Percentiles rank a stretch among this genome's conserved stretches.
These are phyloP conservation scores for Oligia fasciuncula DNA, from an alignment of 2,888 invertebrate species.

Conservation along the genomic window DNA sequence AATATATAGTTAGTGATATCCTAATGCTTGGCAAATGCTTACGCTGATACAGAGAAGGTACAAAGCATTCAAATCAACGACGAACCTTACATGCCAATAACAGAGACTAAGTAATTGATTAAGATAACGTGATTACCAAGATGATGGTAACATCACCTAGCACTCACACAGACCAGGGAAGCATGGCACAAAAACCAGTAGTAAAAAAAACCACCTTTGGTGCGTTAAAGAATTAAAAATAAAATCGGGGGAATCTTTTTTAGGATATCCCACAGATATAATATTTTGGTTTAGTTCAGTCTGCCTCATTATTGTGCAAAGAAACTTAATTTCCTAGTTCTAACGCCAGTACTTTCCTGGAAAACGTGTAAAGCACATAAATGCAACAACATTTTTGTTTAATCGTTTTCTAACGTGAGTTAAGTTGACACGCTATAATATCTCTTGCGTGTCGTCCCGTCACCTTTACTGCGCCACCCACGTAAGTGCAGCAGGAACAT, in stretches of 20 bases:
- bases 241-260: background rate
- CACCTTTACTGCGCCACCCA: constrained; percentile 52
- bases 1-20: background rate
- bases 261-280: too few relatives aligned
- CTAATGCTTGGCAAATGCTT: background rate
- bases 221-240: background rate
- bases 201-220: background rate
- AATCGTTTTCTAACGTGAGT: constrained; percentile 8
- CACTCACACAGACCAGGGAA: background rate
- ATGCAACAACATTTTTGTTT: constrained; percentile 11
- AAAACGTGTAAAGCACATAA: background rate
- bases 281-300: background rate
- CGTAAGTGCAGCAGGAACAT: constrained; percentile 51
- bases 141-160: background rate
- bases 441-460: constrained; percentile 30
- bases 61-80: background rate
- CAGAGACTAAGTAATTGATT: background rate
- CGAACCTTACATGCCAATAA: background rate
- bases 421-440: constrained; percentile 30
- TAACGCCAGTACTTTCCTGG: constrained; percentile 18
- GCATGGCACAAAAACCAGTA: background rate
- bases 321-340: background rate
- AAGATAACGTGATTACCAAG: background rate
- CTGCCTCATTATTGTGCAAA: background rate
- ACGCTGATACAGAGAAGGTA: background rate